Evolutionary conservation across 1,140 invertebrate species (phyloP), one percentile per base, ranked within the genome.

Genomic region (Lerema accius): DNA sequence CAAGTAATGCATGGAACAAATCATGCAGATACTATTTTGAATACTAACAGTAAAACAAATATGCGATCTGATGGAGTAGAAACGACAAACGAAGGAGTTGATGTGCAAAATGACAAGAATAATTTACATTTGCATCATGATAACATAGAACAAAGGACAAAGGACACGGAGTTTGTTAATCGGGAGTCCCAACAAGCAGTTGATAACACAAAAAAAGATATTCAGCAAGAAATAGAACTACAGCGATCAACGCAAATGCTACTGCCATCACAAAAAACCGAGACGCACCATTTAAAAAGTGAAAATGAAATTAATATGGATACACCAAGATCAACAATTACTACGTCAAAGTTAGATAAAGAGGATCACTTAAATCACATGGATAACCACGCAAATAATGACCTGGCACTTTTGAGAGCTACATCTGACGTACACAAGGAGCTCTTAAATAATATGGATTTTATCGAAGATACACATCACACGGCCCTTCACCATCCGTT

Each of bases 361-460:
- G 40, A 56, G 15, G 35, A 37, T 3, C 40, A 32, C 4, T 45
- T 45, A 58, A 46, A 58, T 7, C 26, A 46, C 6, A 14, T 58
- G 55, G 28, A 46, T 15, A 19, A 26, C 13, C 5, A 32, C 15
- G 13, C 10, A 15, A 14, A 32, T 5, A 32, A 32, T 16, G 46
- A 32, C 5, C 1, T 28, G 9, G 26, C 11, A 58, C 26, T 46
- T 7, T 35, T 32, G 7, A 58, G 55, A 46, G 55, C 26, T 10
- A 35, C 55, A 11, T 46, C 55, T 37, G 17, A 58, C 37, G 48
- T 60, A 39, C 56, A 60, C 26, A 60, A 60, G 4, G 56, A 60
- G 10, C 56, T 60, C 39, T 40, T 60, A 23, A 60, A 60, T 4
- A 60, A 48, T 40, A 60, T 60, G 56, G 56, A 60, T 26, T 60